Conservation (phyloP, 1,140 invertebrate genomes). For the Tetraneura akinire region DNA sequence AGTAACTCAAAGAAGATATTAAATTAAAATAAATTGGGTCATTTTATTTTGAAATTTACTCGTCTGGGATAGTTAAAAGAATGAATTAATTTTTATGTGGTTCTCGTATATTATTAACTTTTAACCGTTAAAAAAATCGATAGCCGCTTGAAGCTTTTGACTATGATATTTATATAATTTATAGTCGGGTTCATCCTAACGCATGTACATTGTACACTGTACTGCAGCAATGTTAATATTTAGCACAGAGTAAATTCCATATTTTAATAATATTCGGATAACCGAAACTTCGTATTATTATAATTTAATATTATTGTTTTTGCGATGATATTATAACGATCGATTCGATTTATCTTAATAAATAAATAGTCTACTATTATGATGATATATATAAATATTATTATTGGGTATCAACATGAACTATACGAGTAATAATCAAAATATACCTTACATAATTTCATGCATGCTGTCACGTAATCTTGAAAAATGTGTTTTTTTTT, state of each 20-base stretch:
- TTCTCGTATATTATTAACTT: no score
- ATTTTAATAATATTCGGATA: no score
- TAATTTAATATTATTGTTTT: background rate
- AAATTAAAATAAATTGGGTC: no score
- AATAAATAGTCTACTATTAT: slow-evolving; percentile 11
- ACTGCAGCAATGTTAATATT: background rate
- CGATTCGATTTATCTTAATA: slow-evolving; percentile 23
- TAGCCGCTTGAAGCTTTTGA: background rate
- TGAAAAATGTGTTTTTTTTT: slow-evolving; percentile 42
- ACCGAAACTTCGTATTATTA: no score
- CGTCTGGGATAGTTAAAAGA: no score
- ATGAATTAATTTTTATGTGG: no score
- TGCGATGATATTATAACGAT: background rate
- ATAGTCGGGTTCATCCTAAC: background rate
- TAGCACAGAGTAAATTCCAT: background rate
- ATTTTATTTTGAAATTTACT: no score
- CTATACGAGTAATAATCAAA: slow-evolving; percentile 29
- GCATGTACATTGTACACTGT: no score
- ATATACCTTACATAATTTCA: background rate
- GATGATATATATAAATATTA: background rate
- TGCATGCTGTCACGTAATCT: slow-evolving; percentile 28
- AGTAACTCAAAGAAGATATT: no score
- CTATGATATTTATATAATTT: background rate
- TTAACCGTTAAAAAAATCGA: no score
- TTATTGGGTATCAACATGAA: background rate